phyloP scores from a whole-genome alignment of 2,113 vertebrate species.

The Hemicordylus capensis region DNA sequence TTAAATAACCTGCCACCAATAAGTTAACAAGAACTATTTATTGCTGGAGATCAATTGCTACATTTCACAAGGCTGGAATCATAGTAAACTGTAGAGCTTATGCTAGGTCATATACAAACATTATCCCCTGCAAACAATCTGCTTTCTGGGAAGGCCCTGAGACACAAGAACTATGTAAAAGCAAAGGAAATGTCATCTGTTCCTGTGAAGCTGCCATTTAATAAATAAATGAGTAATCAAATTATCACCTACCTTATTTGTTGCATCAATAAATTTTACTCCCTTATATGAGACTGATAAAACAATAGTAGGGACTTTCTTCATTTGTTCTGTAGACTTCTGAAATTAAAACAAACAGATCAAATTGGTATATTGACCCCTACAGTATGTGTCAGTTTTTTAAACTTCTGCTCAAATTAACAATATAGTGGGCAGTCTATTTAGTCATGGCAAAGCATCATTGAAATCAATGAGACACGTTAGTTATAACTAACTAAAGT shows the following conservation, averaged over 20 bases:
- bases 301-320: constrained; percentile 97
- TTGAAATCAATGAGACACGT: too few relatives aligned
- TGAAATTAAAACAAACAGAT: constrained; percentile 75
- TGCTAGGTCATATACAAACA: not conserved
- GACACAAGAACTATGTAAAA: not conserved
- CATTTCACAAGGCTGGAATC: too few relatives aligned
- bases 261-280: constrained; percentile 99
- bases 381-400: constrained; percentile 18
- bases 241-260: constrained; percentile 90
- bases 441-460: too few relatives aligned
- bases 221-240: not conserved
- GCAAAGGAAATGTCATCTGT: not conserved
- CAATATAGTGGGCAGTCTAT: not conserved
- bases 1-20: not conserved
- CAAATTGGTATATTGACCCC: constrained; percentile 34
- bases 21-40: too few relatives aligned
- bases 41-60: too few relatives aligned
- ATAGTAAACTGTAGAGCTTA: too few relatives aligned
- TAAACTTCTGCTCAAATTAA: not conserved
- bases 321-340: constrained; percentile 99
- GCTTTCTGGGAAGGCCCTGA: not conserved
- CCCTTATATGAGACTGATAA: constrained; percentile 98
- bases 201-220: constrained; percentile 28
- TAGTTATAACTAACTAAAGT: too few relatives aligned
- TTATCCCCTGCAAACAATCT: not conserved